Evolutionary conservation across 2,797 vertebrate genomes (phyloP).

Genomic region (Hylomyscus alleni): DNA sequence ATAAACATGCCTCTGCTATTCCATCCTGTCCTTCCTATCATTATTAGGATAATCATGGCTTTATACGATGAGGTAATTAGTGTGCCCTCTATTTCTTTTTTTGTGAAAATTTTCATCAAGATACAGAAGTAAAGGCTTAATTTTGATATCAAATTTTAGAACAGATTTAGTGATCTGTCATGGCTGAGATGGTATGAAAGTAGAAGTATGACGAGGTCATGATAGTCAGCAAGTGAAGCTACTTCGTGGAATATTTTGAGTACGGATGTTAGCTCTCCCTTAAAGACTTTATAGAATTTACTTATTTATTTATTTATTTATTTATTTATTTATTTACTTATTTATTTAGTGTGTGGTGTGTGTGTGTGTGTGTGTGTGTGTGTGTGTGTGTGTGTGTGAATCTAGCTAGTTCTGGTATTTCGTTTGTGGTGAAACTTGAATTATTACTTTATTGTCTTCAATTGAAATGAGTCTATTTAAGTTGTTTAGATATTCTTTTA

Average conservation of each 20-base stretch:
- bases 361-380: no score
- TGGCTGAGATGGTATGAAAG: background rate
- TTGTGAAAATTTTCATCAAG: background rate
- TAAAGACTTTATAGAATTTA: background rate
- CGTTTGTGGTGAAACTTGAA: no score
- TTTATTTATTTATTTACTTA: no score
- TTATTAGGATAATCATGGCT: background rate
- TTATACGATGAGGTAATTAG: background rate
- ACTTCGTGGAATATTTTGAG: background rate
- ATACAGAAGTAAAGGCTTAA: background rate
- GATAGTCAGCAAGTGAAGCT: background rate
- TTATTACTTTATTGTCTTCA: background rate
- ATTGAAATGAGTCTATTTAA: background rate
- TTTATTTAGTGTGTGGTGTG: no score
- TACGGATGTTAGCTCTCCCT: background rate
- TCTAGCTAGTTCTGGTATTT: no score
- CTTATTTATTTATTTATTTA: no score
- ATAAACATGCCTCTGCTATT: background rate
- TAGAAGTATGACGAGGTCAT: no score
- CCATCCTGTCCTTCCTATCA: background rate
- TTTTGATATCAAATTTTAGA: background rate
- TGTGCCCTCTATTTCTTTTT: background rate
- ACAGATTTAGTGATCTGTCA: no score
- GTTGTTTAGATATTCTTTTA: background rate
- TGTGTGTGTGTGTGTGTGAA: no score